These are phyloP conservation scores for Balaenoptera acutorostrata DNA, from an alignment of 2,113 vertebrate species.

Conservation along the genomic window DNA sequence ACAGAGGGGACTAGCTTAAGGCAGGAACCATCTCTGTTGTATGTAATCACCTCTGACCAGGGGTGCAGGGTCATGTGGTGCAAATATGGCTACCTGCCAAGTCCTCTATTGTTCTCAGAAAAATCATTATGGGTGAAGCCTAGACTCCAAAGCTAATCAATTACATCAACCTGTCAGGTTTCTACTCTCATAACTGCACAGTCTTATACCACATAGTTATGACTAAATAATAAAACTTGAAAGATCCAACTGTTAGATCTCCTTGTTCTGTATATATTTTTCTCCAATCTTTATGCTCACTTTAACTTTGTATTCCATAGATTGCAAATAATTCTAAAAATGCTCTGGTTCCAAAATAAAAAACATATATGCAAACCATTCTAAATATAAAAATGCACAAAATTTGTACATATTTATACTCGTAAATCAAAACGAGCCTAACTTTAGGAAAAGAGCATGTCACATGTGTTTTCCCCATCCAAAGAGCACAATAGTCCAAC, in stretches of 20 bases:
- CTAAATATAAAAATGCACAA: neutral
- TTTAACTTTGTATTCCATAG: neutral
- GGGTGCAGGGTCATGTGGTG: neutral
- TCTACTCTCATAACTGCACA: neutral
- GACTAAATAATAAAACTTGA: neutral
- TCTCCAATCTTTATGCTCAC: neutral
- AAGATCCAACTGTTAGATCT: neutral
- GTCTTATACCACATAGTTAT: neutral
- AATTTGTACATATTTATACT: neutral
- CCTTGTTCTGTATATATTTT: neutral
- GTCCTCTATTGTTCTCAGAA: neutral
- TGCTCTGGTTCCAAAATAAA: neutral
- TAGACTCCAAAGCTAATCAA: slow-evolving; percentile 8
- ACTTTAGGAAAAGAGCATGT: neutral
- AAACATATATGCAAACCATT: neutral
- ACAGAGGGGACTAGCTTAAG: slow-evolving; percentile 15
- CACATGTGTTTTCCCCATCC: neutral
- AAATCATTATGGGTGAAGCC: slow-evolving; percentile 21
- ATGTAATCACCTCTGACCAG: slow-evolving; percentile 42
- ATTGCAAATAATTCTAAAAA: slow-evolving; percentile 35
- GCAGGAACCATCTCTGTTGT: slow-evolving; percentile 5
- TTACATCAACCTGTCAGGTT: neutral
- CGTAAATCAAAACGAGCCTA: neutral
- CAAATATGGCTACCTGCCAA: neutral
- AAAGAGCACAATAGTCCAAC: neutral